A percentile compares a stretch with the other conserved stretches of the same genome.
phyloP scores from a whole-genome alignment of 2,113 vertebrate genomes.

The Entomyzon cyanotis region DNA sequence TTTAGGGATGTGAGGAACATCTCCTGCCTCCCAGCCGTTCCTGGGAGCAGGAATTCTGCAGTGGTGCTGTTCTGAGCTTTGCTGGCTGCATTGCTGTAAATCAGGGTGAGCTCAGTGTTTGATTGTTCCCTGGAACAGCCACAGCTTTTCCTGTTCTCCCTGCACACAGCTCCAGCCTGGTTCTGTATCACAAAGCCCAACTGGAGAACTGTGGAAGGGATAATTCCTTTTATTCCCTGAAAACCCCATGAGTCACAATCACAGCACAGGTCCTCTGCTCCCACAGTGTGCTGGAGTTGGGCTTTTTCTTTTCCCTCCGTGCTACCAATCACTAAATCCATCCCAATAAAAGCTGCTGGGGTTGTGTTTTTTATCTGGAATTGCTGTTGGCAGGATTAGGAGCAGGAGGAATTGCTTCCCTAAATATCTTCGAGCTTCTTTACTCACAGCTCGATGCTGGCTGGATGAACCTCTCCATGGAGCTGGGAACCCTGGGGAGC shows the following conservation, averaged over 20 bases:
- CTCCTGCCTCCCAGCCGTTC: background rate
- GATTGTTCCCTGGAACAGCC: background rate
- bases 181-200: background rate
- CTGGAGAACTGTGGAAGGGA: background rate
- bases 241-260: accelerated
- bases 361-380: background rate
- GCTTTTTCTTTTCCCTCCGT: accelerated
- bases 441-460: background rate
- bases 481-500: background rate
- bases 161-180: background rate
- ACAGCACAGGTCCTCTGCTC: background rate
- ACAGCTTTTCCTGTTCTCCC: background rate
- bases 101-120: background rate
- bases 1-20: background rate
- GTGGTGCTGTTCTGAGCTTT: accelerated
- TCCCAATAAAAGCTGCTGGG: background rate
- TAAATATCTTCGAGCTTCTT: background rate
- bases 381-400: slow-evolving; percentile 27
- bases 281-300: background rate
- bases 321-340: background rate
- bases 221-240: background rate
- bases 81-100: background rate
- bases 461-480: background rate
- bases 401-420: slow-evolving; percentile 8
- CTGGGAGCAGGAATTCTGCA: background rate